Evolutionary conservation across 2,888 invertebrate genomes (phyloP), one percentile per base, ranked within the genome.

Genomic region (Drosophila austrosaltans): DNA sequence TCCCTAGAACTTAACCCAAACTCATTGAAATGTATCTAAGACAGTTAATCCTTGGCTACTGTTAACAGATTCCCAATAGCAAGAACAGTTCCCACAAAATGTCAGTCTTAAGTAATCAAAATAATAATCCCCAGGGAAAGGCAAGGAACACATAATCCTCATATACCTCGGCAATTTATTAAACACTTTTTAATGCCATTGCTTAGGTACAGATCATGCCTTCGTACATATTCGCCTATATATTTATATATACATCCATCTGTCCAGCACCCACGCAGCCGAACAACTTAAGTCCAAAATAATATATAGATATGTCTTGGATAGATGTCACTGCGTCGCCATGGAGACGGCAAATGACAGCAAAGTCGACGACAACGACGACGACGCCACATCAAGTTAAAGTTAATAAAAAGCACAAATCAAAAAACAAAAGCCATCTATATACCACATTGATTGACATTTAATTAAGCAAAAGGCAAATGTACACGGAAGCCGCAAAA

Each of bases 401-500:
- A 36, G 36, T 48, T 48, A 83, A 77, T 86, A 87, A 84, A 75
- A 71, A 76, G 68, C 76, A 84, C 87, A 87, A 85, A 89, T 85
- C 89, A 85, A 84, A 84, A 85, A 87, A 65, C 78, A 82, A 88
- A 81, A 74, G 57, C 69, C n/a, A 67, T 65, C 61, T 44, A 54
- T 44, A 66, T 48, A 69, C 53, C 53, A 74, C 62, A 76, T 61
- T 89, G 85, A 85, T 85, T 85, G 85, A 87, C 85, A 85, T 89
- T 85, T 84, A 89, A 85, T 85, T 87, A 85, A 85, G 86, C 85
- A 86, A 80, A 83, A 80, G 70, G 78, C 81, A 88, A 78, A 76
- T 78, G 75, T 71, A 83, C 76, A 78, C 86, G 83, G 83, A 83
- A 83, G 83, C 83, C 83, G 75, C 80, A 77, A 66, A 44, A 53